These are phyloP conservation scores for Dascyllus trimaculatus DNA, from an alignment of 2,113 vertebrate genomes.

Conservation along the genomic window DNA sequence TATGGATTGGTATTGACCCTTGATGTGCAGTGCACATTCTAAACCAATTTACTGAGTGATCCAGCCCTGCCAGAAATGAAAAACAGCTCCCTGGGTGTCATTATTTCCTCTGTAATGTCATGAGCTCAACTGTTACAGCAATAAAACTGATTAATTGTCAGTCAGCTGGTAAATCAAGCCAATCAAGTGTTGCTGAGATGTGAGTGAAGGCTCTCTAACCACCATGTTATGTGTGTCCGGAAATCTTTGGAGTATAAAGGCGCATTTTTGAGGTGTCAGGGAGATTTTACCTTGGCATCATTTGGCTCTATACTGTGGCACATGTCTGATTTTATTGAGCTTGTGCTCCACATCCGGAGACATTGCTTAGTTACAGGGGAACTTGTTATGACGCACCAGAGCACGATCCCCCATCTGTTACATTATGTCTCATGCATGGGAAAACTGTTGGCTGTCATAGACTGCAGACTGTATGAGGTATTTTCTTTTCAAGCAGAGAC, in stretches of 20 bases:
- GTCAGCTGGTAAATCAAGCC: conserved; percentile 31
- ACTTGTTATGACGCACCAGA: not conserved
- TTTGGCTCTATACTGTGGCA: not conserved
- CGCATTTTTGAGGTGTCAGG: conserved; percentile 12
- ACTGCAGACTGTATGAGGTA: not conserved
- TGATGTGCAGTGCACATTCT: not conserved
- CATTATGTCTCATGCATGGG: conserved; percentile 11
- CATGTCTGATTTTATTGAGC: conserved; percentile 26
- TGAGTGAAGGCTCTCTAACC: not conserved
- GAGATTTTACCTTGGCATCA: conserved; percentile 16
- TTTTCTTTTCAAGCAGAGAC: not conserved
- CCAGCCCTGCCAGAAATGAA: conserved; percentile 16
- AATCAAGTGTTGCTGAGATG: conserved; percentile 20
- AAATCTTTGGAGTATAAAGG: not conserved
- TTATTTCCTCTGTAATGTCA: conserved; percentile 33
- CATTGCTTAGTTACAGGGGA: conserved; percentile 23
- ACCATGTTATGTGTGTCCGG: conserved; percentile 23
- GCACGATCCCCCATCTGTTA: conserved; percentile 18
- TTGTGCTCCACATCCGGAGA: conserved; percentile 25
- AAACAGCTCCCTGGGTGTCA: conserved; percentile 26
- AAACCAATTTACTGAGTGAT: not conserved
- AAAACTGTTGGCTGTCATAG: conserved; percentile 1
- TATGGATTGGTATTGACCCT: not conserved
- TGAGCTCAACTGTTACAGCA: conserved; percentile 35
- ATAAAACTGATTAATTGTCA: conserved; percentile 42